These are phyloP conservation scores for Oncorhynchus kisutch DNA, from an alignment of 2,113 vertebrate species.

Conservation along the genomic window DNA sequence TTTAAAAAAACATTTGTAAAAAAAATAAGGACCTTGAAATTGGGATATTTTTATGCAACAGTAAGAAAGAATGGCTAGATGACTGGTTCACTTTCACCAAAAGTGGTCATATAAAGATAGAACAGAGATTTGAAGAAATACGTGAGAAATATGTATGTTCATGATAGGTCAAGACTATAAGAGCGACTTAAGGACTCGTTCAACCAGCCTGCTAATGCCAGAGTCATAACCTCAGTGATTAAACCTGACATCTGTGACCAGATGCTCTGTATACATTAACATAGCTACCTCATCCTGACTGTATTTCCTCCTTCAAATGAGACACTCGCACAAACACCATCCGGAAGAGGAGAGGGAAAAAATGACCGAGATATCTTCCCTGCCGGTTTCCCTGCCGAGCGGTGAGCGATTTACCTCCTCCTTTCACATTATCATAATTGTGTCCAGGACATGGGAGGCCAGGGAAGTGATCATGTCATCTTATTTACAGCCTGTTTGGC, in stretches of 20 bases:
- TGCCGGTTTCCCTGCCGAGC: constrained; percentile 75
- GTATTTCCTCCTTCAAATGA: constrained; percentile 84
- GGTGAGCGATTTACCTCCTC: constrained; percentile 39
- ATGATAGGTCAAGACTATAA: constrained; percentile 21
- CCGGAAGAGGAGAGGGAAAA: constrained; percentile 76
- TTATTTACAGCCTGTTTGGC: constrained; percentile 99
- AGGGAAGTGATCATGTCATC: constrained; percentile 99
- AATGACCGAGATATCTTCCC: constrained; percentile 76
- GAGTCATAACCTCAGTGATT: constrained; percentile 30
- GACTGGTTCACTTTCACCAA: not conserved
- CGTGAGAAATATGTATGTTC: not conserved
- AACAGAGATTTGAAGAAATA: constrained; percentile 32
- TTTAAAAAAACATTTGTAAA: too few species aligned
- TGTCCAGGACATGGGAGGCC: constrained; percentile 98
- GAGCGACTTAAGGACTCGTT: constrained; percentile 29
- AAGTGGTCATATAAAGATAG: not conserved
- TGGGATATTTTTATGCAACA: too few species aligned
- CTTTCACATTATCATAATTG: constrained; percentile 98
- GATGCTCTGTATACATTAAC: constrained; percentile 75
- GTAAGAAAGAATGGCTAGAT: too few species aligned
- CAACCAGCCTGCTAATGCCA: constrained; percentile 25
- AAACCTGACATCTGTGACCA: constrained; percentile 55
- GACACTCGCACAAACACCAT: constrained; percentile 76
- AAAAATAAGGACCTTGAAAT: too few species aligned
- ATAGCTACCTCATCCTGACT: constrained; percentile 81